Base-by-base conservation (phyloP, 2,797 vertebrate genomes). In the Tiaroga cobitis region DNA sequence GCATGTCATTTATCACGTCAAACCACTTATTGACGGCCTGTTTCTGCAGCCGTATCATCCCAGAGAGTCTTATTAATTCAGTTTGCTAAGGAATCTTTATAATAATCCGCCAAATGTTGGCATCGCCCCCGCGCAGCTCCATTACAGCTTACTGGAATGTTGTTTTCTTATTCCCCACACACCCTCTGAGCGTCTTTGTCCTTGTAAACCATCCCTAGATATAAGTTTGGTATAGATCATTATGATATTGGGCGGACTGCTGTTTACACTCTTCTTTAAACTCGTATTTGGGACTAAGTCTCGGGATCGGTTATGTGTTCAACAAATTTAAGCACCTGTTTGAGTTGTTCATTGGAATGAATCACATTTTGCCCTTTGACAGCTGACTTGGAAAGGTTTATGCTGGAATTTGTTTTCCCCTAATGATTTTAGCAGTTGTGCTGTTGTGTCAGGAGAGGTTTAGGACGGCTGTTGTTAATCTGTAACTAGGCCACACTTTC, bases 401-500 rank as follows among this genome's bases (percentile, higher is more conserved):
- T 49, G 37, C 49, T 59, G 34, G 18, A 59, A 32, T 69, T 82
- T 82, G 75, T 76, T 70, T 59, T 34, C 18, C 13, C 18, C n/a
- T 69, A 85, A 70, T 81, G 68, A 74, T 74, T 85, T 80, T 34
- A 54, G 29, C 84, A 85, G 51, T 56, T 59, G 82, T 41, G 19
- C 32, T 80, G 69, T 80, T 70, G 82, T 72, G 54, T 82, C 21
- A 54, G 68, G 43, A 69, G 15, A 63, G 41, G 73, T 65, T 87
- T 74, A 59, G 76, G 76, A 46, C 21, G 26, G 76, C 39, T 87
- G 85, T 81, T 85, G 82, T 90, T 88, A 86, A 87, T 82, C 68
- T 86, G 83, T 84, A 87, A 89, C 83, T 84, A 82, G 88, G 81
- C 54, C 80, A 72, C 54, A 26, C n/a, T 65, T 82, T 78, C 67